Base-by-base conservation (phyloP, 2,888 invertebrate genomes). In the Meiosimyza platycephala region DNA sequence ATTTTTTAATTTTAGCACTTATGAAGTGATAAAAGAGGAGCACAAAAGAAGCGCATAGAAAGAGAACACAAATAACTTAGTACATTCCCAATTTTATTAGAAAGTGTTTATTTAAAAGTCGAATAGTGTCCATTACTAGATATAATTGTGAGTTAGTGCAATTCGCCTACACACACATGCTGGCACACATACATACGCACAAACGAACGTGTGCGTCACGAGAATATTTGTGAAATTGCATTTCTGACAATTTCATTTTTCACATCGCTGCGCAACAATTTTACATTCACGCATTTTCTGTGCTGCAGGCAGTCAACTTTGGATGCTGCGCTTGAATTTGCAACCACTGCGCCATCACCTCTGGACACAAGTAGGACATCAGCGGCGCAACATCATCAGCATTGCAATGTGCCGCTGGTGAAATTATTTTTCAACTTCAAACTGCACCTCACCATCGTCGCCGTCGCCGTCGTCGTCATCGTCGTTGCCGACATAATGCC, bases 201-300 rank as follows among this genome's bases (percentile, higher is more conserved):
- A 54, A 51, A 52, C 22, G 65, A 57, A 18, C 63, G 60, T 74
- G 33, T 67, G n/a, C 40, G 50, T 67, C 60, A 74, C 18, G 57
- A 64, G 68, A 68, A 72, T 68, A 72, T 69, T 60, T 72, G 70
- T 66, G 40, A 75, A 71, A 74, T 72, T 72, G 75, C 77, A 78
- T 75, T 76, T 77, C 74, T 76, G 78, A 76, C 78, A 77, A 79
- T 78, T 79, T 78, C 79, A 78, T 79, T 79, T 76, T 72, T 69
- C 69, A 71, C 76, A 71, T 71, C 73, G 74, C 71, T 78, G 77
- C 75, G 73, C 77, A 78, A 77, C 78, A 78, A 77, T 78, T 78
- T 62, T 54, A 52, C 62, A 40, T 54, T 62, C 70, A 63, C 70
- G 70, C 70, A 62, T 52, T 70, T 70, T 60, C 48, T 59, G 15